These are phyloP conservation scores for Homarus americanus DNA, from an alignment of 1,140 invertebrate genomes.

Conservation along the genomic window DNA sequence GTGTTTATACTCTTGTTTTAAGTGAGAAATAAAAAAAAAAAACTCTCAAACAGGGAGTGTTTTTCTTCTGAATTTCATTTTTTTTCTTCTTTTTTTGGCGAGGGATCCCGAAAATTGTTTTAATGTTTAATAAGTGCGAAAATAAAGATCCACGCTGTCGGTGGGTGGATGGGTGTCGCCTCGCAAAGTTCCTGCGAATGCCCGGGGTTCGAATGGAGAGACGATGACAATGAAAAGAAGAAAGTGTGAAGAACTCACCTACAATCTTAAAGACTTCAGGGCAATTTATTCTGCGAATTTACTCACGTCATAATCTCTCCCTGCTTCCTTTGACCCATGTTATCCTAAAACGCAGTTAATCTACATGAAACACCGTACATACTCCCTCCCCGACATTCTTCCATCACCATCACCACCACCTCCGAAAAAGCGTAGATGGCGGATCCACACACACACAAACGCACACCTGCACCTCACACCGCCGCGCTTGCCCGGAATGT, in stretches of 20 bases:
- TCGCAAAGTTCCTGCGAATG: no score
- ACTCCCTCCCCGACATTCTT: neutral
- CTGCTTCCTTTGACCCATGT: neutral
- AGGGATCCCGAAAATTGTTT: neutral
- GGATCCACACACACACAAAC: no score
- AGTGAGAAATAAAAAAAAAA: slow-evolving; percentile 47
- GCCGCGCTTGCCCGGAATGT: neutral
- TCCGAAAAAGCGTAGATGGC: neutral
- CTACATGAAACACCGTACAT: neutral
- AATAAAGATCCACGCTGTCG: neutral
- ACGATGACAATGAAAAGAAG: no score
- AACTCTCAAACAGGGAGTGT: slow-evolving; percentile 27
- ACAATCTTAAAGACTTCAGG: no score
- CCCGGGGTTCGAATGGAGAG: no score
- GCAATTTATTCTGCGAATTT: neutral
- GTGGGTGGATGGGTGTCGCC: no score
- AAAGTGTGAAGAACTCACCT: no score
- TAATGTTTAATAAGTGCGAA: neutral
- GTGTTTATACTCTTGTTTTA: slow-evolving; percentile 65
- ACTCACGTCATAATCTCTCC: neutral
- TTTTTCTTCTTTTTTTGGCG: slow-evolving; percentile 24
- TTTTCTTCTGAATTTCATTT: slow-evolving; percentile 17
- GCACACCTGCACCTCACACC: no score
- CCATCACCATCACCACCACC: neutral
- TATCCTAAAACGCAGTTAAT: neutral